Evolutionary conservation across 2,888 invertebrate genomes (phyloP).

Genomic region (Coecobrya sp.): DNA sequence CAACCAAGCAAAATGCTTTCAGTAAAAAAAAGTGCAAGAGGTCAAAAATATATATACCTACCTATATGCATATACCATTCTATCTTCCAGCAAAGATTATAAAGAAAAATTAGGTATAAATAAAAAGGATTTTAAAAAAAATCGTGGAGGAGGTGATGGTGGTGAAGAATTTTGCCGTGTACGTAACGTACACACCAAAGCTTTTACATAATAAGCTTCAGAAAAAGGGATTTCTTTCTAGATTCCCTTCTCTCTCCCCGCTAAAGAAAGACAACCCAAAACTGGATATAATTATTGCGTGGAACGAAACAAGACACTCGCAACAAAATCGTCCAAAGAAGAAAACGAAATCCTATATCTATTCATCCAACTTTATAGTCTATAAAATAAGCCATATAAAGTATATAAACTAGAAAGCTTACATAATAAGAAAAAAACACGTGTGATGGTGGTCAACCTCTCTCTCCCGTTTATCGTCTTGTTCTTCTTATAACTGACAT

Average conservation of each 20-base stretch:
- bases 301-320: not conserved
- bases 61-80: no score
- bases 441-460: conserved; percentile 4
- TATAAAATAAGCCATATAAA: not conserved
- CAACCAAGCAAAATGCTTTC: not conserved
- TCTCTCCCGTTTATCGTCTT: not conserved
- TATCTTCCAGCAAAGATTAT: not conserved
- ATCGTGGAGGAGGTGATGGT: no score
- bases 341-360: not conserved
- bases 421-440: conserved; percentile 19
- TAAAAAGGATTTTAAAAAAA: not conserved
- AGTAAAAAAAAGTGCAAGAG: conserved; percentile 53
- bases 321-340: not conserved
- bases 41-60: conserved; percentile 43
- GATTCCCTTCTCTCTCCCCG: not conserved
- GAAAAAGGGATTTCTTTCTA: not conserved
- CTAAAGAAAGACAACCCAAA: conserved; percentile 1
- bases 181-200: no score
- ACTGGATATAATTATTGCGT: conserved; percentile 50
- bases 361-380: not conserved
- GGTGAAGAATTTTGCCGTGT: no score
- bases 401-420: not conserved
- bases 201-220: not conserved
- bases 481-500: not conserved
- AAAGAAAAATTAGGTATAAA: not conserved